These are phyloP conservation scores for Ditula angustiorana DNA, from an alignment of 2,888 invertebrate genomes.

Conservation along the genomic window DNA sequence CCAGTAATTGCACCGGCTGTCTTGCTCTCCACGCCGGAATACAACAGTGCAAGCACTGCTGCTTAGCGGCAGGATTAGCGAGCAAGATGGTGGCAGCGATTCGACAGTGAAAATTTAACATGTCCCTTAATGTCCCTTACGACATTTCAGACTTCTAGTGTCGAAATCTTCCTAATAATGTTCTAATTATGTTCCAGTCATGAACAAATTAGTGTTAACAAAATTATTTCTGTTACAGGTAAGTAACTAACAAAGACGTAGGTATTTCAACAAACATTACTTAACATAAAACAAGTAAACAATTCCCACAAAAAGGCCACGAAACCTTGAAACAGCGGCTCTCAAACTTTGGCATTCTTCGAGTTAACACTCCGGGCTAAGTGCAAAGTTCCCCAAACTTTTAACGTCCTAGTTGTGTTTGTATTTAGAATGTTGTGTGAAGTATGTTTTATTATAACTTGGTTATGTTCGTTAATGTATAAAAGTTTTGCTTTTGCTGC, in stretches of 20 bases:
- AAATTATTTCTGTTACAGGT: background rate
- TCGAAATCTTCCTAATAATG: too few relatives aligned
- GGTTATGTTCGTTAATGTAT: constrained; percentile 18
- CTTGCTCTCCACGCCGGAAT: too few relatives aligned
- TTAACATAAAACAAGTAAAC: constrained; percentile 17
- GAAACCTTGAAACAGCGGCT: constrained; percentile 43
- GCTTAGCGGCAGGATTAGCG: too few relatives aligned
- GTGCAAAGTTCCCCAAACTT: constrained; percentile 47
- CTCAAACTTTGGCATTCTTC: constrained; percentile 51
- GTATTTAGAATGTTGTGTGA: constrained; percentile 32
- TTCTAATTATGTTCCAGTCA: too few relatives aligned
- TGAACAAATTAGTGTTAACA: background rate
- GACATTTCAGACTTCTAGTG: too few relatives aligned
- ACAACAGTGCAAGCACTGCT: too few relatives aligned
- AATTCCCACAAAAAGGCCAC: constrained; percentile 41
- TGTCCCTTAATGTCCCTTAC: too few relatives aligned
- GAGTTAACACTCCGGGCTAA: constrained; percentile 51
- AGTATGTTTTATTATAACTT: constrained; percentile 35
- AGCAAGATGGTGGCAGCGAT: too few relatives aligned
- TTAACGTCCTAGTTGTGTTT: constrained; percentile 40
- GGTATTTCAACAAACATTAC: constrained; percentile 24
- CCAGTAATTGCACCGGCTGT: too few relatives aligned
- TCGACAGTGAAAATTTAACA: too few relatives aligned
- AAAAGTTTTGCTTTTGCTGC: constrained; percentile 23
- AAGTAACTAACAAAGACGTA: background rate